These are phyloP conservation scores for Tiliacea citrago DNA, from an alignment of 2,888 invertebrate species.

Conservation along the genomic window DNA sequence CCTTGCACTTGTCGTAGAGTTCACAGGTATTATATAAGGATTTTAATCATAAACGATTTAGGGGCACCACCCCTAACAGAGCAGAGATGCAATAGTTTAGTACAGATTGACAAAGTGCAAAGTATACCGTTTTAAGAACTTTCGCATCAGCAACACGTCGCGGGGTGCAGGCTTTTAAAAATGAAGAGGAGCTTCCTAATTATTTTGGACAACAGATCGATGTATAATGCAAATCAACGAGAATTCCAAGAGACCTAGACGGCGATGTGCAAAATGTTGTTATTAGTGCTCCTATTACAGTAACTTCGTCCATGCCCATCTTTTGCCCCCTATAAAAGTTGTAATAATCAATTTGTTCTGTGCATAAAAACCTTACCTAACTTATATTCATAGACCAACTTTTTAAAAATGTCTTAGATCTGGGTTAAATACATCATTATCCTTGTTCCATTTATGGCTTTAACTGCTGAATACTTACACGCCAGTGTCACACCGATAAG, in stretches of 20 bases:
- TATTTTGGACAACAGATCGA: background rate
- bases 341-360: background rate
- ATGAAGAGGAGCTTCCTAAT: constrained; percentile 8
- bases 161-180: constrained; percentile 15
- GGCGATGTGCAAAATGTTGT: background rate
- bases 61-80: constrained; percentile 7
- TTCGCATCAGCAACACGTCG: constrained; percentile 8
- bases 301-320: background rate
- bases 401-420: constrained; percentile 5
- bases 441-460: constrained; percentile 21
- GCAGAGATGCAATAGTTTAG: background rate
- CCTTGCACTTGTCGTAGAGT: too few relatives aligned
- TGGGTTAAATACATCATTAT: constrained; percentile 37
- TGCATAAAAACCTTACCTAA: background rate
- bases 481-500: constrained; percentile 31
- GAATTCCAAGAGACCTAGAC: background rate
- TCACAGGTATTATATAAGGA: background rate
- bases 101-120: constrained; percentile 14
- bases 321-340: background rate
- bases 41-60: constrained; percentile 2
- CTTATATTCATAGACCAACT: background rate
- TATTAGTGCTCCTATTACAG: background rate
- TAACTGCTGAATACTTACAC: constrained; percentile 32
- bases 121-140: constrained; percentile 5
- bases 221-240: background rate